Base-by-base conservation (phyloP, 2,113 vertebrate genomes). In the Hiodon tergisus region DNA sequence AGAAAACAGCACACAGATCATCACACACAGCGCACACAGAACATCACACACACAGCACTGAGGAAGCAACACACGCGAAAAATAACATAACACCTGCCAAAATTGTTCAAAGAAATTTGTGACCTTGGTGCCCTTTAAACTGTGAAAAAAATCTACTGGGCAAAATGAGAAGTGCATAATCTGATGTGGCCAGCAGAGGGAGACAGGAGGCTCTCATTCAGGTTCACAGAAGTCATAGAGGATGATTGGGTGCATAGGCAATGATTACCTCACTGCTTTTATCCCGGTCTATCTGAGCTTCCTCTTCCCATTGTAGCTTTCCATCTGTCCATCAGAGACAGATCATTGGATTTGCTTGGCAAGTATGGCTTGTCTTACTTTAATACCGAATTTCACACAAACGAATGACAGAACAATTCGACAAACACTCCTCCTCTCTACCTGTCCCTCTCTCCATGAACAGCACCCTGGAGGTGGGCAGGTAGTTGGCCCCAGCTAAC, bases 381-480 rank as follows among this genome's bases (percentile, higher is more conserved):
- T 66, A 16, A 55, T 7, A 60, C n/a, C 6, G 2, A 60, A 3
- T 17, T 10, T 48, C 55, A 47, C 53, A 58, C 57, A 72, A 7
- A 58, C 4, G 8, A 31, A 31, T 31, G 31, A 31, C 31, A 31
- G 31, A 31, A 31, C 31, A 31, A 31, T 31, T 31, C 31, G 58
- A 55, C 47, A 55, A 48, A 72, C 54, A 69, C 63, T 7, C 48
- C 55, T 67, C 51, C 84, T 82, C 62, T 51, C 9, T 69, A 95
- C 95, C 95, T 78, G 94, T 92, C 0, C 95, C 94, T 82, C 94
- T 88, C 82, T 97, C 94, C 80, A 95, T 93, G 83, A 96, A 96
- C 65, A 97, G 85, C 61, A 95, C 94, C 81, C 94, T 93, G 75
- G 95, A 97, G 79, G 93, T 93, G 0, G 94, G 88, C 81, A 95